phyloP scores from a whole-genome alignment of 2,888 invertebrate species.

The Ormyrus rosae region DNA sequence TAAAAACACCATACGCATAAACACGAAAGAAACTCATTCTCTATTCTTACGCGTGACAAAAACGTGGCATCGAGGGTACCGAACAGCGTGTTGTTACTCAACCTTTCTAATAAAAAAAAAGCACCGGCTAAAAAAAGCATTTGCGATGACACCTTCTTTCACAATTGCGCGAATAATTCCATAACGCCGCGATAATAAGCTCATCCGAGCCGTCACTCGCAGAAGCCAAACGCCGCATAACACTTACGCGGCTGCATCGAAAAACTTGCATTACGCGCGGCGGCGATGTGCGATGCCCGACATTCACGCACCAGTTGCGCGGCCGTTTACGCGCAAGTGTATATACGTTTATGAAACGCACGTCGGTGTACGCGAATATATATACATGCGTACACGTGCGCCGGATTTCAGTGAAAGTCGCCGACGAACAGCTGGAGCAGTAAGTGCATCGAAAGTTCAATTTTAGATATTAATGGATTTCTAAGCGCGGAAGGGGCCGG shows the following conservation, averaged over 20 bases:
- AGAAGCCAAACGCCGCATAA: background rate
- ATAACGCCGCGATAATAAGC: background rate
- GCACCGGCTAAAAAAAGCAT: background rate
- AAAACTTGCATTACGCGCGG: background rate
- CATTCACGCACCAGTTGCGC: conserved; percentile 66
- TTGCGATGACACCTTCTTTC: background rate
- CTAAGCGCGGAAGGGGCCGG: background rate
- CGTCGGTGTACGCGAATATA: background rate
- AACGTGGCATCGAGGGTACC: background rate
- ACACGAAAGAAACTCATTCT: too few species aligned
- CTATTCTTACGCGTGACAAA: background rate
- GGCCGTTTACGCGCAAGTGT: conserved; percentile 51
- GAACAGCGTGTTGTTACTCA: too few species aligned
- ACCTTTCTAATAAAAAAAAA: background rate
- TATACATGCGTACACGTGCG: background rate
- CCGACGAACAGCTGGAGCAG: background rate
- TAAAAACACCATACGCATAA: too few species aligned
- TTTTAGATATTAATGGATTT: conserved; percentile 35
- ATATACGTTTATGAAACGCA: background rate
- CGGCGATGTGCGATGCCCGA: background rate
- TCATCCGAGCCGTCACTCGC: conserved; percentile 5
- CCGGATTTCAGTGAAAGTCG: conserved; percentile 38
- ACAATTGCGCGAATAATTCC: background rate
- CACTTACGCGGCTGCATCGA: background rate
- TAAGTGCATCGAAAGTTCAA: conserved; percentile 42